A percentile compares a stretch with the other conserved stretches of the same genome.
Evolutionary conservation across 2,113 vertebrate species (phyloP).

Genomic region (Carettochelys insculpta): DNA sequence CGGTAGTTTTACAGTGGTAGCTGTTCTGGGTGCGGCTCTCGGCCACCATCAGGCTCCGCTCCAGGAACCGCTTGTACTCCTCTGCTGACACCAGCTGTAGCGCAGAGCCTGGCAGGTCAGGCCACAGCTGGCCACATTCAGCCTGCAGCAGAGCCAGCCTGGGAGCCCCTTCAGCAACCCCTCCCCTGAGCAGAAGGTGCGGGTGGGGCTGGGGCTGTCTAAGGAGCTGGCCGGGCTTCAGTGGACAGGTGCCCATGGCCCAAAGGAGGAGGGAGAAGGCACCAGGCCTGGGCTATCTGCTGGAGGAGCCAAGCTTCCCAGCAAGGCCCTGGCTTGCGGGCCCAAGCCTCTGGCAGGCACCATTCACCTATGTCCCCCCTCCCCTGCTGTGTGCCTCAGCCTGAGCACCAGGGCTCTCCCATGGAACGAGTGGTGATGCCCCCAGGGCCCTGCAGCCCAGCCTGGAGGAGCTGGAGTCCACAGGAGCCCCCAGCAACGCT

Average conservation of each 20-base stretch:
- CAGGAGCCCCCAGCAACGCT: neutral
- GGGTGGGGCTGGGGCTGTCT: neutral
- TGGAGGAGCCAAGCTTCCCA: neutral
- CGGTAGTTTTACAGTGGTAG: conserved; percentile 84
- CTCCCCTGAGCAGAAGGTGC: neutral
- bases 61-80: conserved; percentile 84
- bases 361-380: neutral
- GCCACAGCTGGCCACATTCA: neutral
- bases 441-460: no score
- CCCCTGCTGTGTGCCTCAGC: no score
- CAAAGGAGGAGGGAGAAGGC: neutral
- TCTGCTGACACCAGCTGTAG: conserved; percentile 72
- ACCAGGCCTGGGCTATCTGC: no score
- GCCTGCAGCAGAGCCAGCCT: no score
- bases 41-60: conserved; percentile 81
- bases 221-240: neutral
- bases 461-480: no score
- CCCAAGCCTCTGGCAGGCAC: no score
- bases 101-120: neutral
- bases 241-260: neutral
- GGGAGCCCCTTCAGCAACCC: neutral
- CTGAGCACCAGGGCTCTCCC: neutral
- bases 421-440: no score
- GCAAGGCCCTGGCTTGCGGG: neutral
- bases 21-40: conserved; percentile 86